Base-by-base conservation (phyloP, 1,140 invertebrate genomes). In the Paralvinella palmiformis region DNA sequence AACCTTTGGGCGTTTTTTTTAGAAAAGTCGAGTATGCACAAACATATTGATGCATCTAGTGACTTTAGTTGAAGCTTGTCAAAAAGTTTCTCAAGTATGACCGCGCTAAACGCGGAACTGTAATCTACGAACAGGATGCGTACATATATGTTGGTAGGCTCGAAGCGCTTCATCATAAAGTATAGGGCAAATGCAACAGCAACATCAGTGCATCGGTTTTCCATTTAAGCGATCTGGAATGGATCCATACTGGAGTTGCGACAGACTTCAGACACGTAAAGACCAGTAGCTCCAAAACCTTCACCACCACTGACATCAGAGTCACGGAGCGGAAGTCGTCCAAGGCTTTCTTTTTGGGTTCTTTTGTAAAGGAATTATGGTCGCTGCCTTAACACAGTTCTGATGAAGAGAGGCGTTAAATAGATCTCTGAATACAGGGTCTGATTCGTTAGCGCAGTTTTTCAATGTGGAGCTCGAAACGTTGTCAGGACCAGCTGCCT, bases 231-330 rank as follows among this genome's bases (percentile, higher is more conserved):
- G 44, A 2, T 20, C 44, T 48, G 10, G 2, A 48, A 24, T 48
- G 44, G 44, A 48, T 10, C 44, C 44, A 48, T 48, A 24, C 44
- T 48, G 44, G 44, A 2, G 44, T 48, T 48, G 44, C 27, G 10
- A 48, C 44, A 2, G 2, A 48, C 2, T 48, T 48, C 2, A 48
- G 44, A n/a, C n/a, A n/a, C n/a, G n/a, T n/a, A n/a, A n/a, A n/a
- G n/a, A n/a, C n/a, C n/a, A n/a, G n/a, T n/a, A n/a, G 44, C 44
- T 48, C 44, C 44, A 48, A 48, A 4, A 48, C 44, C 44, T 48
- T 48, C 44, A 48, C 10, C 44, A 48, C 44, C 44, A 48, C 44
- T 48, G 10, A 48, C 44, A 24, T 48, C 44, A 48, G 44, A 10
- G 44, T 24, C 10, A 10, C 44, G 44, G 44, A 24, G 10, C 44